Conservation (phyloP, 2,797 vertebrate genomes). For the Coendou prehensilis region DNA sequence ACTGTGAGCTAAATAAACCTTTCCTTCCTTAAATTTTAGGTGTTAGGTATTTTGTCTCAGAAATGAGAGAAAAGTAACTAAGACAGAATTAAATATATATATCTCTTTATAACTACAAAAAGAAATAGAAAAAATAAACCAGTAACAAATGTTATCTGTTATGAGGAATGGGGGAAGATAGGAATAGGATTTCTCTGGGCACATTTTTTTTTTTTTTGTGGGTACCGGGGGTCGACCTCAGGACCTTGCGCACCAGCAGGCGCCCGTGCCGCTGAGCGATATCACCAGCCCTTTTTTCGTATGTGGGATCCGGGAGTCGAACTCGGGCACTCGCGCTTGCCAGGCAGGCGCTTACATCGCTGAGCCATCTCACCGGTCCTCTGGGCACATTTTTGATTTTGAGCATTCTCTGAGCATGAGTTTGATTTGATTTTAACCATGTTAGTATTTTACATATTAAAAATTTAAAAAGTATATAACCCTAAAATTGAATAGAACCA, state of each 20-base stretch:
- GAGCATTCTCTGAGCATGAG: background rate
- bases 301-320: too few species aligned
- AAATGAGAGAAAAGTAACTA: too few species aligned
- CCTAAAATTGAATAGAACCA: background rate
- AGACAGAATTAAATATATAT: background rate
- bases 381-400: background rate
- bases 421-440: conserved; percentile 36
- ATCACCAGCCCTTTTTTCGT: too few species aligned
- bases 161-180: background rate
- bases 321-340: too few species aligned
- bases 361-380: too few species aligned
- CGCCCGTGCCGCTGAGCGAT: too few species aligned
- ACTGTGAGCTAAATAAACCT: too few species aligned
- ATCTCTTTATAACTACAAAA: background rate
- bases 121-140: conserved; percentile 29
- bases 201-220: background rate
- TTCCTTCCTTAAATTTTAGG: too few species aligned
- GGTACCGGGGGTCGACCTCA: too few species aligned
- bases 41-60: too few species aligned
- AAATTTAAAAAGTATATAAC: background rate
- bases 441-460: conserved; percentile 1
- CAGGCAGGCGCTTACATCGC: too few species aligned
- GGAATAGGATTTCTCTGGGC: background rate
- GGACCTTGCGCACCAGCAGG: too few species aligned
- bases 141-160: background rate